Conservation (phyloP, 2,797 vertebrate species). For the Dromococcyx pavoninus region DNA sequence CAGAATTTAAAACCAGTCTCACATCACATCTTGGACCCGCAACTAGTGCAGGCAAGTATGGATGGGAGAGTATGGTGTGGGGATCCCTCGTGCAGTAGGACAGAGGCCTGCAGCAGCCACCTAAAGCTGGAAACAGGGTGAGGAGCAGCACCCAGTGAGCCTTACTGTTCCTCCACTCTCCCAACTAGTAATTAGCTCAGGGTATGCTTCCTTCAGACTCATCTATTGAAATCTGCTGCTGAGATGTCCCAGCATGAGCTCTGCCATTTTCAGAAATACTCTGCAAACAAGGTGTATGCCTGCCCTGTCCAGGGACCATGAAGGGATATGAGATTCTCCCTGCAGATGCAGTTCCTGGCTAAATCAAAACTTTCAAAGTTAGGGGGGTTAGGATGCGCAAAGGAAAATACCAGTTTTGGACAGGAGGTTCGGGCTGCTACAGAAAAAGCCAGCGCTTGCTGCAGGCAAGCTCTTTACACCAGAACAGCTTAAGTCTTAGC, state of each 20-base stretch:
- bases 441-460: background rate
- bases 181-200: background rate
- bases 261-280: background rate
- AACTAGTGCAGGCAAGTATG: background rate
- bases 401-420: background rate
- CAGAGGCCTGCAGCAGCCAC: background rate
- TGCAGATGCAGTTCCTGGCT: background rate
- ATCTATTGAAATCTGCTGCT: background rate
- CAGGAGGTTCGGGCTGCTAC: background rate
- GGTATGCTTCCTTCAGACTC: background rate
- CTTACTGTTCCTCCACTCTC: background rate
- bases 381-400: background rate
- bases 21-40: background rate
- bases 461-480: background rate
- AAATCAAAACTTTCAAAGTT: background rate
- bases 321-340: background rate
- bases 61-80: background rate
- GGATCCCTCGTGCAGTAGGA: background rate
- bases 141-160: background rate
- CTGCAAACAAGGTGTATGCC: background rate
- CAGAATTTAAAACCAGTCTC: slow-evolving; percentile 32
- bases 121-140: background rate
- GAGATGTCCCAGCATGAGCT: background rate
- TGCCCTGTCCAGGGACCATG: background rate
- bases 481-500: background rate